Evolutionary conservation across 2,113 vertebrate species (phyloP), one percentile per base, ranked within the genome.

Genomic region (Tetrax tetrax): DNA sequence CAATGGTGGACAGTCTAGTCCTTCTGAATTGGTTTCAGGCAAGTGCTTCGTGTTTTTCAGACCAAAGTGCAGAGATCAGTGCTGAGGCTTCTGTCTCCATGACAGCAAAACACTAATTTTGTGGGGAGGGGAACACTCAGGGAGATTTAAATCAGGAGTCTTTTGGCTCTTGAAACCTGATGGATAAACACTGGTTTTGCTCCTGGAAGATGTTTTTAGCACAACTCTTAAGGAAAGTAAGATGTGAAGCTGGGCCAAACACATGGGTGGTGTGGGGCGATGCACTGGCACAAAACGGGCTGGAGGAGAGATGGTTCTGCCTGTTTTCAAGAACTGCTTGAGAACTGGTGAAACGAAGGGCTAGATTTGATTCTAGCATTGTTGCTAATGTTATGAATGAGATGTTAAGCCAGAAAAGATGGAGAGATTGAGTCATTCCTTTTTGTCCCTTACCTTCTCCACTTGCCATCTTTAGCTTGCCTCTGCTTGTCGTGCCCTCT

Each of bases 251-350:
- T 77, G 86, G 33, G 59, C 50, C 4, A 4, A 56, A 24, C 4
- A 21, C 14, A 4, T 1, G 1, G 47, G 28, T 1, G 1, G 54
- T 28, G 47, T 1, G 2, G 29, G 41, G 33, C 0, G 0, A 47
- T 51, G 48, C 3, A 2, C 64, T 28, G 29, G 54, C 43, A 47
- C 50, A 70, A n/a, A 69, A 48, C 0, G 1, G 53, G 22, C 31
- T 70, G 59, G 11, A 90, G 53, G 43, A 85, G 57, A 54, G 5
- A 9, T 37, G n/a, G 12, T 28, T 88, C 59, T 89, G n/a, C 57
- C 29, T 83, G 33, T 24, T 24, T n/a, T 53, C 38, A 56, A 18
- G n/a, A 41, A 57, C 15, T 31, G 20, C 38, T 75, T 64, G 53
- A 75, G 50, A 76, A 61, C 0, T 87, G 68, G 29, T 87, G 45